These are phyloP conservation scores for Anableps anableps DNA, from an alignment of 2,797 vertebrate genomes.

Conservation along the genomic window DNA sequence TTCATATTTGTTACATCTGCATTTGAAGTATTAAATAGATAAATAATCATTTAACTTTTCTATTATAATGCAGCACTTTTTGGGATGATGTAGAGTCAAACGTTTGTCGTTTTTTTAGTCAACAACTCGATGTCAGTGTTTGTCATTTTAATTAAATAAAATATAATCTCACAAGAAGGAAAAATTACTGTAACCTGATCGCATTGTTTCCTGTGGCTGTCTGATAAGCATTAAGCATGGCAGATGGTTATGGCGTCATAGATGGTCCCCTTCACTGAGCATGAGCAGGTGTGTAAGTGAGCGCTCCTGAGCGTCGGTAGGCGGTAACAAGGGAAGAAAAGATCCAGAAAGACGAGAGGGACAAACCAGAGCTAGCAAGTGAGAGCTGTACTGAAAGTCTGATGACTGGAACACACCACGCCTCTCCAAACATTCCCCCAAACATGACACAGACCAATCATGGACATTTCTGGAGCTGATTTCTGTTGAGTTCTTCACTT, in stretches of 20 bases:
- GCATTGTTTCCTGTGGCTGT: too few relatives aligned
- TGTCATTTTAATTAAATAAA: neutral
- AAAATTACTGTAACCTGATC: neutral
- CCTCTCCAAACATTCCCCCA: slow-evolving; percentile 5
- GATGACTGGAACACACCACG: neutral
- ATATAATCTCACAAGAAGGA: neutral
- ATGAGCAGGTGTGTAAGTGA: neutral
- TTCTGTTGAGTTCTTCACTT: neutral
- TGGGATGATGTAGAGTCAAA: neutral
- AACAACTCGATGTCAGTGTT: slow-evolving; percentile 7
- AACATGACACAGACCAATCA: slow-evolving; percentile 14
- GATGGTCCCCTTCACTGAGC: neutral
- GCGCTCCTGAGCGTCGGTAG: neutral
- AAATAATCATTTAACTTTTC: neutral
- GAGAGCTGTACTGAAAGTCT: neutral
- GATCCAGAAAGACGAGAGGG: slow-evolving; percentile 10
- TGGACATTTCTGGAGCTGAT: neutral
- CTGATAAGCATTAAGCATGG: neutral
- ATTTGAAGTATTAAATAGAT: neutral
- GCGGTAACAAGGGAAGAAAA: neutral
- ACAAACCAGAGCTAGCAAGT: slow-evolving; percentile 16
- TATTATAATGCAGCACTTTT: neutral
- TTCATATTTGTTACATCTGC: neutral
- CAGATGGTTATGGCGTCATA: too few relatives aligned
- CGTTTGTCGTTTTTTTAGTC: neutral